phyloP scores from a whole-genome alignment of 2,797 vertebrate genomes.

The Sebastes miniatus region DNA sequence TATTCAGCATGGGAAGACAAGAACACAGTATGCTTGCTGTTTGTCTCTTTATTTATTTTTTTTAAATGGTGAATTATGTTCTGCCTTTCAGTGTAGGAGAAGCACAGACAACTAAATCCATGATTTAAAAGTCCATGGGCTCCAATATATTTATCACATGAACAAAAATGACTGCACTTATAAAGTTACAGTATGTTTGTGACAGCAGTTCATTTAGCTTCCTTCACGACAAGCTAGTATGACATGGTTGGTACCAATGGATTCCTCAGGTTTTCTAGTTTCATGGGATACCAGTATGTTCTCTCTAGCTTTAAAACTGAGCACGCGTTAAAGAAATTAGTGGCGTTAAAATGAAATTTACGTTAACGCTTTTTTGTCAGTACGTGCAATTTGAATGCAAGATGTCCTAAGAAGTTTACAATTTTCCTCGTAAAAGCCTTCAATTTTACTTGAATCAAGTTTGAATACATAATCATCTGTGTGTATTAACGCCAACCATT shows the following conservation, averaged over 20 bases:
- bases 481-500: neutral
- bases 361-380: no score
- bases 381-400: no score
- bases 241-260: no score
- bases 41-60: neutral
- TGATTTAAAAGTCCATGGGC: neutral
- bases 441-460: neutral
- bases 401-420: no score
- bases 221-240: no score
- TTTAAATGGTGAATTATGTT: neutral
- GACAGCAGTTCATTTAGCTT: neutral
- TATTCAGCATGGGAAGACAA: neutral
- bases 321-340: no score
- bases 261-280: no score
- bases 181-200: neutral
- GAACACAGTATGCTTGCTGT: neutral
- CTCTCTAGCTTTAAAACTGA: no score
- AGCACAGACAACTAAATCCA: neutral
- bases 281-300: no score
- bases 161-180: neutral
- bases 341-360: no score
- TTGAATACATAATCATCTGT: neutral
- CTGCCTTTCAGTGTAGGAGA: neutral
- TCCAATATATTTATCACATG: neutral
- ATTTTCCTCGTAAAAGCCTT: neutral